These are phyloP conservation scores for Diplodus puntazzo DNA, from an alignment of 2,797 vertebrate genomes.

Conservation along the genomic window DNA sequence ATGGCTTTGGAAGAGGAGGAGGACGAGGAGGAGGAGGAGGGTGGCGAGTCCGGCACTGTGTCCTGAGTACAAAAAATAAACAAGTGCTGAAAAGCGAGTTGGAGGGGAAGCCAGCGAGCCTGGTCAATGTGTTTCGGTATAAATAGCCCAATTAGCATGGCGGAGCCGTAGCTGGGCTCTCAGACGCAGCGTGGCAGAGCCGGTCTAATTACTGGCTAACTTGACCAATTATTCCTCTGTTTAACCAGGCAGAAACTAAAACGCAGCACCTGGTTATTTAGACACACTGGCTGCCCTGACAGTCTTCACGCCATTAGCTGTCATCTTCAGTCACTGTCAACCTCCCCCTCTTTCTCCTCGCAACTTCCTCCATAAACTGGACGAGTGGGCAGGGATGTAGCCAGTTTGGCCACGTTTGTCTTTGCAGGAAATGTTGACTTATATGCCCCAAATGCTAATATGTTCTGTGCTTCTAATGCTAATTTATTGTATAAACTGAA, in stretches of 20 bases:
- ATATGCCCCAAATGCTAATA: neutral
- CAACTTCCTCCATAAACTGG: slow-evolving; percentile 10
- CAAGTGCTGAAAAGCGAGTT: slow-evolving; percentile 66
- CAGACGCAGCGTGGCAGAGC: slow-evolving; percentile 69
- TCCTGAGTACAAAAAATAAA: slow-evolving; percentile 68
- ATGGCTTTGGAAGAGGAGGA: slow-evolving; percentile 43
- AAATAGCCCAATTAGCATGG: slow-evolving; percentile 83
- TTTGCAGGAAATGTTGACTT: neutral
- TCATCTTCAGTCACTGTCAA: slow-evolving; percentile 76
- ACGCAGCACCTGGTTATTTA: slow-evolving; percentile 77
- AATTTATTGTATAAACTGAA: neutral
- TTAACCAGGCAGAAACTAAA: slow-evolving; percentile 81
- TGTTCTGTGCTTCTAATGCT: neutral
- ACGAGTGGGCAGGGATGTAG: neutral
- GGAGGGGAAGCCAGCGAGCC: slow-evolving; percentile 65
- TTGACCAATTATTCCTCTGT: slow-evolving; percentile 81
- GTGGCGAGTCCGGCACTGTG: slow-evolving; percentile 22
- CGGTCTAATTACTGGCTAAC: slow-evolving; percentile 81
- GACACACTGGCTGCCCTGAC: slow-evolving; percentile 69
- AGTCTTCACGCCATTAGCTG: slow-evolving; percentile 64
- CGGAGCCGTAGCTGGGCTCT: slow-evolving; percentile 57
- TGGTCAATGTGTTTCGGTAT: slow-evolving; percentile 72
- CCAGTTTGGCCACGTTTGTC: too few relatives aligned
- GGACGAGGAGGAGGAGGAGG: slow-evolving; percentile 38
- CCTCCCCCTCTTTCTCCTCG: slow-evolving; percentile 29